Conservation (phyloP, 2,888 invertebrate species). For the Nomada fabriciana region DNA sequence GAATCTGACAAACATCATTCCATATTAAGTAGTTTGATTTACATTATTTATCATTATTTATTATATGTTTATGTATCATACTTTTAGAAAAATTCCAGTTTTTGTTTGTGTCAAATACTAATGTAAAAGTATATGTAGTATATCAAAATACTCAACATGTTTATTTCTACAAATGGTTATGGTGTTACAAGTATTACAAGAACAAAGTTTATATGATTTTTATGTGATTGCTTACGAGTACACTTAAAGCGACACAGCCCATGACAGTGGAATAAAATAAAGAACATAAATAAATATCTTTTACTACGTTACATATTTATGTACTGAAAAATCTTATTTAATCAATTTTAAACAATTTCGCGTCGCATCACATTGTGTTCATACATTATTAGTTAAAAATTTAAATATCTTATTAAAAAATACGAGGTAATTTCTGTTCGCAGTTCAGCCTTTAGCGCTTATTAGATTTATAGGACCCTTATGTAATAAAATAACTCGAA, state of each 20-base stretch:
- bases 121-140: slow-evolving; percentile 33
- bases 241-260: slow-evolving; percentile 35
- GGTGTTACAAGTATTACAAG: slow-evolving; percentile 49
- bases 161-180: slow-evolving; percentile 49
- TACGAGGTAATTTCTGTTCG: slow-evolving; percentile 7
- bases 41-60: slow-evolving; percentile 63
- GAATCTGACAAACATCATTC: slow-evolving; percentile 38
- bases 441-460: slow-evolving; percentile 8
- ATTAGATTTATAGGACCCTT: slow-evolving; percentile 22
- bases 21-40: slow-evolving; percentile 46
- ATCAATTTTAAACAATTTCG: background rate
- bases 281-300: slow-evolving; percentile 25
- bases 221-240: slow-evolving; percentile 39
- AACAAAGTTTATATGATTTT: slow-evolving; percentile 56
- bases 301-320: slow-evolving; percentile 11
- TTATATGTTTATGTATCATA: slow-evolving; percentile 42
- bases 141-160: slow-evolving; percentile 43
- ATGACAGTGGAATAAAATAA: slow-evolving; percentile 52
- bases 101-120: slow-evolving; percentile 27
- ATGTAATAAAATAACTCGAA: slow-evolving; percentile 11
- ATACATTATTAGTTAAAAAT: background rate
- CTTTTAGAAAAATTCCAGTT: slow-evolving; percentile 29
- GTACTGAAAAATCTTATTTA: slow-evolving; percentile 15
- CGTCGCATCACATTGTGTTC: background rate
- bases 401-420: slow-evolving; percentile 4